Evolutionary conservation across 2,113 vertebrate species (phyloP).

Genomic region (Vanacampus margaritifer): DNA sequence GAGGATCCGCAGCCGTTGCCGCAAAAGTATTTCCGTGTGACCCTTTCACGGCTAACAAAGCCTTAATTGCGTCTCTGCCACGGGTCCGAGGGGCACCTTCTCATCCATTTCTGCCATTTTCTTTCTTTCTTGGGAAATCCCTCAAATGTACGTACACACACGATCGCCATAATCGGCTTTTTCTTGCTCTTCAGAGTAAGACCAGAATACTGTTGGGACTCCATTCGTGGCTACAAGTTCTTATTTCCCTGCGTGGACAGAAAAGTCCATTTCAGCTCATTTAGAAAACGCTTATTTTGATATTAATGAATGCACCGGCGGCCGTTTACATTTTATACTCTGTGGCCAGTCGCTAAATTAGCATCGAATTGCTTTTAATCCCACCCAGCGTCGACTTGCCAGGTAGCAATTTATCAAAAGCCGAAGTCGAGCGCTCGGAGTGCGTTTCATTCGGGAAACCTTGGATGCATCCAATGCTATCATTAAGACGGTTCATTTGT

Average conservation of each 20-base stretch:
- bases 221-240: conserved; percentile 1
- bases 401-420: neutral
- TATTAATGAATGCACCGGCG: neutral
- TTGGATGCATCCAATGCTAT: no score
- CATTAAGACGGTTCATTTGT: no score
- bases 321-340: neutral
- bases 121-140: neutral
- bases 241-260: neutral
- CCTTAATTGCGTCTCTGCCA: conserved; percentile 2
- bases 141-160: neutral
- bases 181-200: conserved; percentile 2
- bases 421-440: no score
- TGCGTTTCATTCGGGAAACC: no score
- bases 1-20: neutral
- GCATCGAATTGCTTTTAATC: neutral
- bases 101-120: conserved; percentile 5
- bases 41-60: neutral
- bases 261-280: conserved; percentile 2
- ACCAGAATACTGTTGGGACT: conserved; percentile 1
- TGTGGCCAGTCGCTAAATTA: neutral
- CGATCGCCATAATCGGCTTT: conserved; percentile 7
- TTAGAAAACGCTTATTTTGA: neutral
- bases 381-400: neutral
- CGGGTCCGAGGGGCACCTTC: conserved; percentile 1
- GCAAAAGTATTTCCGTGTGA: conserved; percentile 1